phyloP scores from a whole-genome alignment of 2,797 vertebrate genomes.

The Cephalopachus bancanus region DNA sequence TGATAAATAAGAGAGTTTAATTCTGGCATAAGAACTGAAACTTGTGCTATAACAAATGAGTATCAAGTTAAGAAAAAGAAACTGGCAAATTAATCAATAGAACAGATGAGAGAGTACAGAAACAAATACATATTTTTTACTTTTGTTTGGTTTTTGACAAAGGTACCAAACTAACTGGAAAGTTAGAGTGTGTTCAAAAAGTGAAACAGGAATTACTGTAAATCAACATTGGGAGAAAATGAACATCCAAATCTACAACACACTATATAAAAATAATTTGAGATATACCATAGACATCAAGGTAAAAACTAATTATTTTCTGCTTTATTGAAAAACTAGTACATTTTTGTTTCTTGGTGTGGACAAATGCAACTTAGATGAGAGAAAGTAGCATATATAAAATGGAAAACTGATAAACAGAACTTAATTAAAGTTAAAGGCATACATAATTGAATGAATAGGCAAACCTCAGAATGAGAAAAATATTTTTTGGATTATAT shows the following conservation, averaged over 20 bases:
- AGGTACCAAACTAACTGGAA: not conserved
- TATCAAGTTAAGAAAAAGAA: too few species aligned
- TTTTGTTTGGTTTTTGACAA: not conserved
- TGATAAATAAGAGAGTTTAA: not conserved
- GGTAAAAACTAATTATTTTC: not conserved
- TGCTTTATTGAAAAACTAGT: not conserved
- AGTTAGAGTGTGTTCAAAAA: not conserved
- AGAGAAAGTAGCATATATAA: not conserved
- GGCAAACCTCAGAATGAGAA: not conserved
- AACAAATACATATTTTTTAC: not conserved
- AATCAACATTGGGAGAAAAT: not conserved
- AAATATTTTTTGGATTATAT: not conserved
- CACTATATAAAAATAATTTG: not conserved
- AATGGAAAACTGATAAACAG: not conserved
- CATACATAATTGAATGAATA: not conserved
- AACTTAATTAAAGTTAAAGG: not conserved
- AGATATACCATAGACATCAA: not conserved
- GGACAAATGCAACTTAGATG: not conserved
- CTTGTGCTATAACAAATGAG: not conserved
- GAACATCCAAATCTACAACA: not conserved
- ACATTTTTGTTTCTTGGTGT: too few species aligned
- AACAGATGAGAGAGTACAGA: not conserved
- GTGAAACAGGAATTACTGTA: not conserved
- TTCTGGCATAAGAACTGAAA: not conserved
- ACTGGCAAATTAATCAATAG: not conserved